phyloP scores from a whole-genome alignment of 2,113 vertebrate genomes.

The Lates calcarifer region DNA sequence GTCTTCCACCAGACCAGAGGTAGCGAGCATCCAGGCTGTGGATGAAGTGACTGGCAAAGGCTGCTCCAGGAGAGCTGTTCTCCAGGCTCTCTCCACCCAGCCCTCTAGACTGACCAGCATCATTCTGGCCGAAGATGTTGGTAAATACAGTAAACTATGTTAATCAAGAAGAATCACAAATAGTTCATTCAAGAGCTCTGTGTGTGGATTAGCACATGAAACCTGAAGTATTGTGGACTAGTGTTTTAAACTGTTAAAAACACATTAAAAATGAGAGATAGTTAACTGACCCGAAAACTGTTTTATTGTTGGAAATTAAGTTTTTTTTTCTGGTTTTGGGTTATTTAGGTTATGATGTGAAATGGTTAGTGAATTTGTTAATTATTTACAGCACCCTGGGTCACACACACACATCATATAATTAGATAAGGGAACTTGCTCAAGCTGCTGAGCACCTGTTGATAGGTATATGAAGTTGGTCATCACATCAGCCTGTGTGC shows the following conservation, averaged over 20 bases:
- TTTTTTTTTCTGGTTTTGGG: too few relatives aligned
- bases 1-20: slow-evolving; percentile 94
- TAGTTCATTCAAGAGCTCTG: neutral
- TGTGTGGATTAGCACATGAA: neutral
- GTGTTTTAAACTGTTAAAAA: neutral
- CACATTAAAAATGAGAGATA: neutral
- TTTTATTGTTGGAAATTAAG: neutral
- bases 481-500: neutral
- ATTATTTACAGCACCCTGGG: neutral
- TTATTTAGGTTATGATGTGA: neutral
- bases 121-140: slow-evolving; percentile 94
- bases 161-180: neutral
- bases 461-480: neutral
- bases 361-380: neutral
- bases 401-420: neutral
- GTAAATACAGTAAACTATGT: slow-evolving; percentile 79
- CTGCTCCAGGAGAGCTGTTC: slow-evolving; percentile 91
- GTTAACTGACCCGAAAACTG: too few relatives aligned
- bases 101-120: slow-evolving; percentile 85
- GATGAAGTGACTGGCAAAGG: slow-evolving; percentile 79
- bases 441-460: neutral
- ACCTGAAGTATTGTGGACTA: neutral
- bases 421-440: neutral
- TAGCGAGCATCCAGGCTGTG: slow-evolving; percentile 91
- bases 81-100: slow-evolving; percentile 91